Evolutionary conservation across 2,888 invertebrate species (phyloP).

Genomic region (Netelia melanura): DNA sequence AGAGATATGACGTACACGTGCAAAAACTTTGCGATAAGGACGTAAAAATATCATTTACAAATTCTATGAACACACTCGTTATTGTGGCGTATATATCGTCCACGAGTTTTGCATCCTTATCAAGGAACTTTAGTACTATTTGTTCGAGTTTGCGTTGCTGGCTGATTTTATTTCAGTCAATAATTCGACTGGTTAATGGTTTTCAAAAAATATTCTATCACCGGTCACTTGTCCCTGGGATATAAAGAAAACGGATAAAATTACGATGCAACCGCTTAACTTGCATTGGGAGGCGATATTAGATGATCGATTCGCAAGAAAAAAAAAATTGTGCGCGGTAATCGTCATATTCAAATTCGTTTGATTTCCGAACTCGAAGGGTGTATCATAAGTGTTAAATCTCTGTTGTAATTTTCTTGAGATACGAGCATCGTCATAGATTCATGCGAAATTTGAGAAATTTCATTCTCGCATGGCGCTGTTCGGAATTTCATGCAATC

Average conservation of each 20-base stretch:
- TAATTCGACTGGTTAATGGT: background rate
- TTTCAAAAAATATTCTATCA: background rate
- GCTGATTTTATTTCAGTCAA: constrained; percentile 4
- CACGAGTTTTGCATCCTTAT: background rate
- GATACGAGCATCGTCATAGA: constrained; percentile 46
- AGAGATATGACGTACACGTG: background rate
- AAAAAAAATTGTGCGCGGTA: background rate
- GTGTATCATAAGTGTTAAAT: constrained; percentile 17
- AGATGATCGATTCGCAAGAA: background rate
- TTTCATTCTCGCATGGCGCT: constrained; percentile 50
- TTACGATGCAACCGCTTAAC: background rate
- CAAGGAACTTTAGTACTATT: constrained; percentile 49
- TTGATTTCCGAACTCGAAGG: constrained; percentile 29
- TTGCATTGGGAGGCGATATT: background rate
- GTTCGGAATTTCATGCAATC: constrained; percentile 67
- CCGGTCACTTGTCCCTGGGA: background rate
- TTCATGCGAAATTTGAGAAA: constrained; percentile 57
- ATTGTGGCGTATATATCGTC: background rate
- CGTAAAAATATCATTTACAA: constrained; percentile 15
- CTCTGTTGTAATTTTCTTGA: constrained; percentile 34
- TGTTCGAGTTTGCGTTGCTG: constrained; percentile 1
- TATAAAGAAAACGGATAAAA: background rate
- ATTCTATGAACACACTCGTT: constrained; percentile 13
- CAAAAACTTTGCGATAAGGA: background rate
- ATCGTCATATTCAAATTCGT: constrained; percentile 36